These are phyloP conservation scores for Tapera naevia DNA, from an alignment of 2,797 vertebrate genomes.

Conservation along the genomic window DNA sequence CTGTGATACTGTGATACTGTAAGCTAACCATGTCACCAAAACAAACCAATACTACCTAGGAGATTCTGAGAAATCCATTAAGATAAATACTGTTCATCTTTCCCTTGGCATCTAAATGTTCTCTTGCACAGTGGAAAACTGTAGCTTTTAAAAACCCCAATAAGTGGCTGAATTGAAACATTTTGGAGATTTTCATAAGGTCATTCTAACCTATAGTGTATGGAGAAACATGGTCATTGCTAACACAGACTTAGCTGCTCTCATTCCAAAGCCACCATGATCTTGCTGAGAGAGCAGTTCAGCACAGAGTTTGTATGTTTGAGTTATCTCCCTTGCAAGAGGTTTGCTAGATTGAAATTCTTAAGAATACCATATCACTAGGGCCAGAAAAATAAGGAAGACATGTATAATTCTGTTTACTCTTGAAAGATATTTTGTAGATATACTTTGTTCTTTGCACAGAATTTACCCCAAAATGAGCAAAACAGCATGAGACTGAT, in stretches of 20 bases:
- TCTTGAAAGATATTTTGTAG: not conserved
- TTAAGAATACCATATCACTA: conserved; percentile 88
- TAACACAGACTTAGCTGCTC: conserved; percentile 88
- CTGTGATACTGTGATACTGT: no score
- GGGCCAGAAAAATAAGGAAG: not conserved
- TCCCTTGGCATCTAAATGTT: not conserved
- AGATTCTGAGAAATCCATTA: not conserved
- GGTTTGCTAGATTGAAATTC: conserved; percentile 89
- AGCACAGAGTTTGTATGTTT: conserved; percentile 90
- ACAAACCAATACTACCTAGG: not conserved
- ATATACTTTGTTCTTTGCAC: not conserved
- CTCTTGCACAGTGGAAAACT: not conserved
- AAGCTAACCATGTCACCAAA: not conserved
- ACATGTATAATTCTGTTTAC: not conserved
- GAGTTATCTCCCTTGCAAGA: conserved; percentile 87
- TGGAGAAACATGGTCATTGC: conserved; percentile 80
- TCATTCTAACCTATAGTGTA: not conserved
- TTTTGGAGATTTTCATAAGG: not conserved
- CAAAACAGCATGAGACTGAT: not conserved
- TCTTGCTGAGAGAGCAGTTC: conserved; percentile 64
- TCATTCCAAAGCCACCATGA: conserved; percentile 83
- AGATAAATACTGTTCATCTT: not conserved
- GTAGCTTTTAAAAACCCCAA: not conserved
- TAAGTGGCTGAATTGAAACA: not conserved
- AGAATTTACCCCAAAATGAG: not conserved